Evolutionary conservation across 2,888 invertebrate genomes (phyloP).

Genomic region (Drosophila melanosoma): DNA sequence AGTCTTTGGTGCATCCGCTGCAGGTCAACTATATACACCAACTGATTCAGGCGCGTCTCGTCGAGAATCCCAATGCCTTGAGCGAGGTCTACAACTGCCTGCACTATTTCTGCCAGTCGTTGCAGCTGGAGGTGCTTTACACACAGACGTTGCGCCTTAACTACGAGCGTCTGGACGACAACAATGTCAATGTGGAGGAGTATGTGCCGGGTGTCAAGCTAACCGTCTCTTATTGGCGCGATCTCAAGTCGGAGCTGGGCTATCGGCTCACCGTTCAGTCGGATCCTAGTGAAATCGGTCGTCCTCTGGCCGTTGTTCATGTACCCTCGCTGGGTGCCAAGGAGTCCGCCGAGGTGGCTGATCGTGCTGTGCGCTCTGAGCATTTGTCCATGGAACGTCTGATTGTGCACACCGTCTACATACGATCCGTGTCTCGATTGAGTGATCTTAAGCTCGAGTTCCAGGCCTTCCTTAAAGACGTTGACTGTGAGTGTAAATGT

Average conservation of each 20-base stretch:
- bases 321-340: conserved; percentile 86
- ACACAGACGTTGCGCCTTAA: conserved; percentile 95
- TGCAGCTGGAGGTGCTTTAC: conserved; percentile 96
- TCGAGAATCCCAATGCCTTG: conserved; percentile 91
- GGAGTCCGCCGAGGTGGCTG: conserved; percentile 88
- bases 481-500: conserved; percentile 89
- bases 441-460: conserved; percentile 90
- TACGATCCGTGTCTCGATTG: conserved; percentile 93
- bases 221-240: conserved; percentile 97
- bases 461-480: conserved; percentile 87
- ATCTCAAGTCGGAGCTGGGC: conserved; percentile 91
- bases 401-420: conserved; percentile 97
- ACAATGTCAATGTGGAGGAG: conserved; percentile 95
- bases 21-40: conserved; percentile 98
- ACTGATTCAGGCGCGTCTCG: conserved; percentile 93
- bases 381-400: conserved; percentile 97
- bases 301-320: conserved; percentile 90
- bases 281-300: conserved; percentile 91
- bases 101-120: conserved; percentile 96
- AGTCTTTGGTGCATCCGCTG: conserved; percentile 96
- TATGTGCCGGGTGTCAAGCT: conserved; percentile 95
- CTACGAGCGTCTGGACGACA: conserved; percentile 94
- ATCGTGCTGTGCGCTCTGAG: conserved; percentile 93
- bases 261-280: conserved; percentile 95
- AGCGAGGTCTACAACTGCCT: conserved; percentile 93